Conservation (phyloP, 2,113 vertebrate species). For the Caranx melampygus region DNA sequence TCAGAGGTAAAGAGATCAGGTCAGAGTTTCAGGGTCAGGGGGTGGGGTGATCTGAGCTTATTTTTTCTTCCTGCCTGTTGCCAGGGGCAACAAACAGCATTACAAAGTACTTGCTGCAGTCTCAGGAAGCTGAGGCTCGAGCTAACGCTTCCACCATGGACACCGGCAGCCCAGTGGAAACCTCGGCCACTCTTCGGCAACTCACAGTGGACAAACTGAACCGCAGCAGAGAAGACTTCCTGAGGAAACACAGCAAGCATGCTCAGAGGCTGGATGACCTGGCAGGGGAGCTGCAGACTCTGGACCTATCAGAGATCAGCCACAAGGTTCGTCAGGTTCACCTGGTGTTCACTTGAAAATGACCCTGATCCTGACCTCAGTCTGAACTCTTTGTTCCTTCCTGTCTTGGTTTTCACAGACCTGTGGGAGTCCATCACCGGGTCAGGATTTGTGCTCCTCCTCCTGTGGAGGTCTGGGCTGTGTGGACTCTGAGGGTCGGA, state of each 20-base stretch:
- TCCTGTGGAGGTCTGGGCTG: constrained; percentile 91
- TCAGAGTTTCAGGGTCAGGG: neutral
- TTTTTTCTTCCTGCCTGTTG: constrained; percentile 43
- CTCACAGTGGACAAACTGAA: constrained; percentile 88
- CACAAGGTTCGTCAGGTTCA: constrained; percentile 50
- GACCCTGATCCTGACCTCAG: no score
- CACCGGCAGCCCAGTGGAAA: constrained; percentile 81
- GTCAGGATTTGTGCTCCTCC: constrained; percentile 82
- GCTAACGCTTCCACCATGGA: constrained; percentile 88
- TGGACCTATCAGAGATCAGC: constrained; percentile 87
- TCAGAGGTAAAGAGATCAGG: constrained; percentile 86
- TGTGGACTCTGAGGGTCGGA: constrained; percentile 82
- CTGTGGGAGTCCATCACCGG: constrained; percentile 85
- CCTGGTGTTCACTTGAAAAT: no score
- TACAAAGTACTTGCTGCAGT: constrained; percentile 91
- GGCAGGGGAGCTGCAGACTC: constrained; percentile 91
- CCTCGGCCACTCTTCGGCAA: constrained; percentile 82
- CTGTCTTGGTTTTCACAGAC: constrained; percentile 80
- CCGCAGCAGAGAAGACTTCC: constrained; percentile 84
- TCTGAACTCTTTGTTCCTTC: neutral
- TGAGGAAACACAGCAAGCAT: constrained; percentile 87
- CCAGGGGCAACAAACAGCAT: constrained; percentile 93
- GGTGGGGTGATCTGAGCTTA: neutral
- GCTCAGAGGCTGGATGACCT: constrained; percentile 90
- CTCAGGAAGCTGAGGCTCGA: constrained; percentile 88